These are phyloP conservation scores for Dicyrtoma fusca DNA, from an alignment of 2,888 invertebrate genomes.

Conservation along the genomic window DNA sequence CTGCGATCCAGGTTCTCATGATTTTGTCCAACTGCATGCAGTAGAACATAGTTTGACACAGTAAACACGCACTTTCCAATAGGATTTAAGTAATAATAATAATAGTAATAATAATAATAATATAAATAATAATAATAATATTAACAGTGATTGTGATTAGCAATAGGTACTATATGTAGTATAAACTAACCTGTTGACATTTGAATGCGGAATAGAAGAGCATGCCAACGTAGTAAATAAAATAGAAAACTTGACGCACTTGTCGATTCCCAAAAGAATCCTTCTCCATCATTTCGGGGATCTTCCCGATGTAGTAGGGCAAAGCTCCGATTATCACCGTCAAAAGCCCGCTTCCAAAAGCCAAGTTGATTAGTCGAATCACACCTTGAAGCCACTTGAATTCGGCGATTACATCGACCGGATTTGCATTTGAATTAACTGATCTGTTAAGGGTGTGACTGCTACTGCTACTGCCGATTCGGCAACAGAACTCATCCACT, in stretches of 20 bases:
- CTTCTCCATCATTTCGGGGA: background rate
- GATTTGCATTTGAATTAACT: no score
- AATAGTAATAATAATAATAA: no score
- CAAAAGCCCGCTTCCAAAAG: background rate
- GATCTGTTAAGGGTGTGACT: no score
- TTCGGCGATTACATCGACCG: no score
- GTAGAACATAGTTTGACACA: no score
- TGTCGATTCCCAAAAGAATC: background rate
- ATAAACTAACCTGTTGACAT: background rate
- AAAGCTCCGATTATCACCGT: background rate
- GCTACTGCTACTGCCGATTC: no score
- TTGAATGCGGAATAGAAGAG: background rate
- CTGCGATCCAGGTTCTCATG: background rate
- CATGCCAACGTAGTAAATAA: background rate
- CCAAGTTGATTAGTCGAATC: background rate
- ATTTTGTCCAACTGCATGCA: background rate
- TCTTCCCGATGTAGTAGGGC: conserved; percentile 12
- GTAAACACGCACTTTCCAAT: no score
- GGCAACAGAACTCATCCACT: no score
- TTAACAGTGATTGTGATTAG: no score
- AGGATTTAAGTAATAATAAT: no score
- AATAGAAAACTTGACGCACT: background rate
- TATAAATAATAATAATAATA: no score
- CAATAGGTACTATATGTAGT: no score
- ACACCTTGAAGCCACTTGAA: background rate